These are phyloP conservation scores for Pelosia muscerda DNA, from an alignment of 2,888 invertebrate genomes.

Conservation along the genomic window DNA sequence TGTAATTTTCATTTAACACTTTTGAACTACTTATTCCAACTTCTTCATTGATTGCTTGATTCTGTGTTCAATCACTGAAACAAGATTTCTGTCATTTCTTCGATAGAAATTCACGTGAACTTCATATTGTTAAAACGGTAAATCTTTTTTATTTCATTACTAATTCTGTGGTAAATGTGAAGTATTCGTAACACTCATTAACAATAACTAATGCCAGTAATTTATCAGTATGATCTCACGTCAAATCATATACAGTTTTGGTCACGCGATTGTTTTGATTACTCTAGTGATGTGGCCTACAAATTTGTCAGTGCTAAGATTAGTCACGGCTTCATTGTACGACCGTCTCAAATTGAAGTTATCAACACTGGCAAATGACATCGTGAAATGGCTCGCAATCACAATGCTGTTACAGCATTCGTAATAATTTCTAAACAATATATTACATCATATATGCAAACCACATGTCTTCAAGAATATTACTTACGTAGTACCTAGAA, in stretches of 20 bases:
- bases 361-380: slow-evolving; percentile 52
- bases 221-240: slow-evolving; percentile 57
- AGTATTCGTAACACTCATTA: slow-evolving; percentile 31
- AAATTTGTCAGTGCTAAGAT: slow-evolving; percentile 61
- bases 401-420: slow-evolving; percentile 33
- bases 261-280: slow-evolving; percentile 70
- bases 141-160: background rate
- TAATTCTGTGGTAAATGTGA: slow-evolving; percentile 13
- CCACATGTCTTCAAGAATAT: slow-evolving; percentile 5
- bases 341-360: slow-evolving; percentile 58
- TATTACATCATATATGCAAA: slow-evolving; percentile 34
- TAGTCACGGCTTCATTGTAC: slow-evolving; percentile 58
- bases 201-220: slow-evolving; percentile 40
- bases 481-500: slow-evolving; percentile 22
- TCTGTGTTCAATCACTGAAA: slow-evolving; percentile 3
- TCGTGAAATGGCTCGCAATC: slow-evolving; percentile 34
- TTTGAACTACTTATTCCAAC: background rate
- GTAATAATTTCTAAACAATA: slow-evolving; percentile 24
- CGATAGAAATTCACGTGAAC: background rate
- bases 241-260: slow-evolving; percentile 54
- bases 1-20: slow-evolving; percentile 16
- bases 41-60: background rate
- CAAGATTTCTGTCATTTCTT: background rate
- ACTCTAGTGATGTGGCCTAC: slow-evolving; percentile 66
- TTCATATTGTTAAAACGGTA: background rate